Conservation (phyloP, 2,113 vertebrate genomes). For the Anguilla japonica region DNA sequence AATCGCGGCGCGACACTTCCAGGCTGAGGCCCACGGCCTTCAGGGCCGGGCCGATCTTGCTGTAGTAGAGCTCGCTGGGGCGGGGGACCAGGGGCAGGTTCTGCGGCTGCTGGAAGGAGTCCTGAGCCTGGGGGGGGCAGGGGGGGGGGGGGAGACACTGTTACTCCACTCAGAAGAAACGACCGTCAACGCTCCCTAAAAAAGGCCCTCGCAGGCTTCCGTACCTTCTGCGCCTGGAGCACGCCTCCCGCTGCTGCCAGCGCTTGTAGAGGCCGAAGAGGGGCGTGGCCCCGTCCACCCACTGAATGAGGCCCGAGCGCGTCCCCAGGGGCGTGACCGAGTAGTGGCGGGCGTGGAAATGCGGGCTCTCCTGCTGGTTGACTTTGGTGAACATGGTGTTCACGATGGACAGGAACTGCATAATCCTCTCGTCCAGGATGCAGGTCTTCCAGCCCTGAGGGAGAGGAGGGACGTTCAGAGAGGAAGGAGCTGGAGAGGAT, state of each 20-base stretch:
- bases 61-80: conserved; percentile 97
- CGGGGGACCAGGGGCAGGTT: conserved; percentile 90
- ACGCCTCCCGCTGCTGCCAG: conserved; percentile 96
- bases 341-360: conserved; percentile 92
- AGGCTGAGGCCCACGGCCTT: conserved; percentile 90
- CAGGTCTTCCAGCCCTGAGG: conserved; percentile 89
- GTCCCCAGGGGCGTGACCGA: conserved; percentile 96
- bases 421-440: conserved; percentile 96
- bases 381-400: conserved; percentile 99
- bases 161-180: not conserved
- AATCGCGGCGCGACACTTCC: conserved; percentile 92
- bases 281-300: conserved; percentile 96
- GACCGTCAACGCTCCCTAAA: not conserved
- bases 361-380: conserved; percentile 91
- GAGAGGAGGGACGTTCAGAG: not conserved
- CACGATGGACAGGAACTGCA: conserved; percentile 98
- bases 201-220: too few species aligned
- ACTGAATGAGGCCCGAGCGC: conserved; percentile 93
- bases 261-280: conserved; percentile 97
- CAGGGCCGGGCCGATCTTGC: conserved; percentile 91
- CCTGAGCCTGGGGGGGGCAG: conserved; percentile 73
- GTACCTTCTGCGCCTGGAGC: conserved; percentile 91
- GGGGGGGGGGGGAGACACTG: not conserved
- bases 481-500: not conserved
- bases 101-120: conserved; percentile 87